Percentiles rank a stretch among this genome's conserved stretches.
Evolutionary conservation across 2,113 vertebrate species (phyloP).

Genomic region (Oryzias woworae): DNA sequence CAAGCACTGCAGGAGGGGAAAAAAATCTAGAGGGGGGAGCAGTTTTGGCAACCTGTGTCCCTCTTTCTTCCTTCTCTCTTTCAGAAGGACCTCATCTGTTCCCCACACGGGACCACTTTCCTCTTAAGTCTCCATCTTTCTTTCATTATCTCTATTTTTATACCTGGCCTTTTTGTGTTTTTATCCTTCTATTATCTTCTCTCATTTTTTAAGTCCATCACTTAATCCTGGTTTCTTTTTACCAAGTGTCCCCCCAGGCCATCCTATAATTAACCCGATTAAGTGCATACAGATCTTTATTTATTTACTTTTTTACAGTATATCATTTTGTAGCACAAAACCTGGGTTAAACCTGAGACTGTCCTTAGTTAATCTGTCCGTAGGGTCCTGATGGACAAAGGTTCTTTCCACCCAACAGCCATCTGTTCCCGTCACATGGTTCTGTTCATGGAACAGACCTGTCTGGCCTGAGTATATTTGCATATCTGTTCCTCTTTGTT

Average conservation of each 20-base stretch:
- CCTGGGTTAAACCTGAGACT: constrained; percentile 24
- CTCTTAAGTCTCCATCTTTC: constrained; percentile 14
- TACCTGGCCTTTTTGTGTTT: constrained; percentile 8
- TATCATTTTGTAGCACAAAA: constrained; percentile 12
- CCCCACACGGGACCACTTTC: constrained; percentile 25
- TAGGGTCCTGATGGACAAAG: constrained; percentile 18
- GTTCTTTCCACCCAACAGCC: constrained; percentile 28
- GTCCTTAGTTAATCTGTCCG: constrained; percentile 37
- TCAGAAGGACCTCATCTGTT: constrained; percentile 31
- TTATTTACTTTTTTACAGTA: too few species aligned
- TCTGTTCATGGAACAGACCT: constrained; percentile 1
- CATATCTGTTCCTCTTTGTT: not conserved
- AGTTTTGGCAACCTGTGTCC: constrained; percentile 65
- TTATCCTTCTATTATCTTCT: constrained; percentile 7
- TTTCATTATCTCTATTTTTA: constrained; percentile 29
- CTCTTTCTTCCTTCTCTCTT: constrained; percentile 49
- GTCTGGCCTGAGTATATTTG: constrained; percentile 3
- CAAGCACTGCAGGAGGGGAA: constrained; percentile 57
- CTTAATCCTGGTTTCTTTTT: constrained; percentile 7
- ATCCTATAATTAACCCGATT: constrained; percentile 18
- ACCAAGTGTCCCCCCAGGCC: constrained; percentile 2
- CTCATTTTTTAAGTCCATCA: constrained; percentile 12
- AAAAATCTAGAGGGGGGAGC: constrained; percentile 48
- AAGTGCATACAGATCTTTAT: constrained; percentile 16
- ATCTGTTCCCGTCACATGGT: constrained; percentile 38